Base-by-base conservation (phyloP, 1,140 invertebrate genomes). In the Drosophila oshimai region DNA sequence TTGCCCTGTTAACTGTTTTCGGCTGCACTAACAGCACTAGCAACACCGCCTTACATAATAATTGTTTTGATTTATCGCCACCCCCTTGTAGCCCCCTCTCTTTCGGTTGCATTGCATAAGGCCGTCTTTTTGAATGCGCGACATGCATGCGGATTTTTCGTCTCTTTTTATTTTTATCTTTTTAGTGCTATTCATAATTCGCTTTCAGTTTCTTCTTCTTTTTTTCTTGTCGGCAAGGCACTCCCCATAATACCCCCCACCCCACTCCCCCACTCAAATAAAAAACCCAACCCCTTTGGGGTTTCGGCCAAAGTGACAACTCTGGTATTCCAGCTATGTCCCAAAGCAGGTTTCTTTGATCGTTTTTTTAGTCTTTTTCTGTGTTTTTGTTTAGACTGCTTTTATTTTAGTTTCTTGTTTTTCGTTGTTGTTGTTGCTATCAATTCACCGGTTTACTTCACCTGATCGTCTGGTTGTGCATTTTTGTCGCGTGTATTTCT, bases 401-500 rank as follows among this genome's bases (percentile, higher is more conserved):
- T 67, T 67, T 67, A 65, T 65, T 65, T 65, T 49, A 64, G 61
- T 39, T 33, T 31, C 39, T 4, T 22, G n/a, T 20, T 4, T 22
- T 7, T 20, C n/a, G 24, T 26, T 55, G 50, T 29, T 44, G 58
- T 24, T 58, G 58, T 12, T 37, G 58, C 20, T 74, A 57, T 80
- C 62, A 72, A 75, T 84, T 86, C 81, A 80, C 81, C 81, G 75
- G 75, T 84, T 84, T 80, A 61, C 71, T 84, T 75, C 81, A 86
- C 75, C 80, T 75, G 80, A 75, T 60, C 22, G 57, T 65, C 67
- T 72, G 64, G 57, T 70, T 77, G 68, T 86, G 80, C 81, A 86
- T 75, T 84, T 79, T 57, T 75, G 75, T 86, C 80, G 75, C 80
- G 71, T 80, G 71, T 84, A 62, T 80, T 75, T 86, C 71, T 79